Evolutionary conservation across 2,888 invertebrate species (phyloP).

Genomic region (Gasteruption jaculator): DNA sequence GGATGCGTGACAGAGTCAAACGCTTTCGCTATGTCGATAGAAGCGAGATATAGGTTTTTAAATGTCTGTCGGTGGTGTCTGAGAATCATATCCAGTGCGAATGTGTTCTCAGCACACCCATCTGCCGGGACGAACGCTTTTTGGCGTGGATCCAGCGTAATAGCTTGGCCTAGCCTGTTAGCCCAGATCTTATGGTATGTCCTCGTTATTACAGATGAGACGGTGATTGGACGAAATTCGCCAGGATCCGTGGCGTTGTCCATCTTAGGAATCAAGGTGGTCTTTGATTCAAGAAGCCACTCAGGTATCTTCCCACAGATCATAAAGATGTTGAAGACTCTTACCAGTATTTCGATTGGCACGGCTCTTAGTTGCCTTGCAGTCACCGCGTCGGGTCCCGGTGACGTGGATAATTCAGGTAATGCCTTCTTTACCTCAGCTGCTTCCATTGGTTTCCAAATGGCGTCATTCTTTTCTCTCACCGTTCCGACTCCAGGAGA

Average conservation of each 20-base stretch:
- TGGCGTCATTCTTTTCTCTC: not conserved
- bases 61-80: no score
- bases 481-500: conserved; percentile 12
- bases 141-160: conserved; percentile 20
- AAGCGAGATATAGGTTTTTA: no score
- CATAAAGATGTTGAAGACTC: conserved; percentile 23
- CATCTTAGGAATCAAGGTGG: conserved; percentile 26
- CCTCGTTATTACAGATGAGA: conserved; percentile 19
- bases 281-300: conserved; percentile 15
- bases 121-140: conserved; percentile 24
- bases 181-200: conserved; percentile 22
- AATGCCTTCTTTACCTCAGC: conserved; percentile 11
- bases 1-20: conserved; percentile 21
- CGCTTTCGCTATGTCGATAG: conserved; percentile 21
- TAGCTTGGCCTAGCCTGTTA: not conserved
- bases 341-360: conserved; percentile 10
- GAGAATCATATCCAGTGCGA: no score
- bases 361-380: conserved; percentile 13
- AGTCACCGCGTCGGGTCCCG: conserved; percentile 25
- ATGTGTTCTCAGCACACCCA: conserved; percentile 22
- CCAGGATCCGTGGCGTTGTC: conserved; percentile 13
- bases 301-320: conserved; percentile 19
- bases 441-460: conserved; percentile 16
- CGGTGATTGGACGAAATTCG: conserved; percentile 26
- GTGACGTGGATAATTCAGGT: conserved; percentile 8